Percentiles rank a stretch among this genome's conserved stretches.
Conservation (phyloP, 2,113 vertebrate species). For the Psilopogon haemacephalus region DNA sequence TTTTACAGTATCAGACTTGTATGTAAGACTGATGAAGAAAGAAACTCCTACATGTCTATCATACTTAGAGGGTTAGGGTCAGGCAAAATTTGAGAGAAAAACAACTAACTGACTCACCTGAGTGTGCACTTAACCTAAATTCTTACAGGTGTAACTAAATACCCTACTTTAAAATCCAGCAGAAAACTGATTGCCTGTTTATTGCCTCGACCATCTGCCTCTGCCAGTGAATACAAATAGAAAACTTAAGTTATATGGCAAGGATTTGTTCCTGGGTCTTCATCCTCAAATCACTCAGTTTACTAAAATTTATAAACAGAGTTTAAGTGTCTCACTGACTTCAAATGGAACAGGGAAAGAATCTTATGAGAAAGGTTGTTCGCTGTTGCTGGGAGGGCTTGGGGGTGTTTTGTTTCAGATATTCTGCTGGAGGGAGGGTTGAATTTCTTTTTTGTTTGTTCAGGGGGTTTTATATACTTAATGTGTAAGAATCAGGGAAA, state of each 20-base stretch:
- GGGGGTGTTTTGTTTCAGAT: not conserved
- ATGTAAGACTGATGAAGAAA: not conserved
- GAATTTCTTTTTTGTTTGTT: not conserved
- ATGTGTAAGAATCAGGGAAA: not conserved
- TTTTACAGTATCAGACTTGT: not conserved
- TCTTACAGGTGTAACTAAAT: not conserved
- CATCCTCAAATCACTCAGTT: not conserved
- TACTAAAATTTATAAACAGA: not conserved
- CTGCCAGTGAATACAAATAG: rapidly evolving
- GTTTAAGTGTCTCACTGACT: not conserved
- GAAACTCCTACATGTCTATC: not conserved
- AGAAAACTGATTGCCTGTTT: not conserved
- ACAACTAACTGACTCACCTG: not conserved
- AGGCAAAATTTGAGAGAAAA: not conserved
- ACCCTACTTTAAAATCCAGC: not conserved
- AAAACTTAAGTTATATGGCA: not conserved
- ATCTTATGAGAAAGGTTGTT: not conserved
- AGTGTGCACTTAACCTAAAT: not conserved
- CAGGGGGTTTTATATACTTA: not conserved
- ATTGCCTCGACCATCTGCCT: not conserved
- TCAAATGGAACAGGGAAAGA: not conserved
- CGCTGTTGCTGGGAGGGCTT: not conserved
- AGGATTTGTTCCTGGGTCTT: not conserved
- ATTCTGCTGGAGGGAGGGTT: too few relatives aligned
- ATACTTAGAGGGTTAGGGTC: not conserved